A percentile compares a stretch with the other conserved stretches of the same genome.
Evolutionary conservation across 1,140 invertebrate species (phyloP).

Genomic region (Drosophila chauvacae): DNA sequence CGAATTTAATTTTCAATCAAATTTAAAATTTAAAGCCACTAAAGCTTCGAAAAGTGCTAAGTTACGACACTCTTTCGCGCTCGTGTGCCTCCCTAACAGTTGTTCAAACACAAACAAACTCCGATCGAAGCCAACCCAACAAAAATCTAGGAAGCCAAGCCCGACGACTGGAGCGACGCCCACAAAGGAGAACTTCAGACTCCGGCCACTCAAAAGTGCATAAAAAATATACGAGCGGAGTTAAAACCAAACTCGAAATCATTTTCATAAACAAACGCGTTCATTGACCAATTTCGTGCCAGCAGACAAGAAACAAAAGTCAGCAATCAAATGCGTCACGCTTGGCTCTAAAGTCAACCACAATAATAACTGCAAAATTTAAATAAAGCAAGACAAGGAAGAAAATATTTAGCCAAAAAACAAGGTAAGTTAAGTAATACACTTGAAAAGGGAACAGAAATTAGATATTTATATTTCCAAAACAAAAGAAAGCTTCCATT

Average conservation of each 20-base stretch:
- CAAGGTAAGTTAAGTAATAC: slow-evolving; percentile 26
- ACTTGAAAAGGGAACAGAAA: background rate
- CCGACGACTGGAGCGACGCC: slow-evolving; percentile 13
- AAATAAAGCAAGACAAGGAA: slow-evolving; percentile 50
- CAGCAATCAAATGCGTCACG: slow-evolving; percentile 62
- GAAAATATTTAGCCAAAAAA: slow-evolving; percentile 15
- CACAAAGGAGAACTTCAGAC: slow-evolving; percentile 38
- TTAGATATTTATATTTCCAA: background rate
- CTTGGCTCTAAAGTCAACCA: slow-evolving; percentile 46
- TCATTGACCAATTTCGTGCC: slow-evolving; percentile 69
- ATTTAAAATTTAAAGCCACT: slow-evolving; percentile 4
- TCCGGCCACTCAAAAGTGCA: slow-evolving; percentile 28
- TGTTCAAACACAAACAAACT: slow-evolving; percentile 5
- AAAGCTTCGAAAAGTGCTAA: background rate
- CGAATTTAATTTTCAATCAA: background rate
- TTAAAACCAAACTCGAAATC: slow-evolving; percentile 49
- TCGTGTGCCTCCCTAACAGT: slow-evolving; percentile 27
- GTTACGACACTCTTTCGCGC: background rate
- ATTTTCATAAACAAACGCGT: slow-evolving; percentile 65
- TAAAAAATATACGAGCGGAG: slow-evolving; percentile 23
- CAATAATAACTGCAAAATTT: slow-evolving; percentile 54
- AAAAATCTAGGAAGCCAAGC: slow-evolving; percentile 33
- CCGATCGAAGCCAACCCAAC: slow-evolving; percentile 11
- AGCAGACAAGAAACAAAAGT: slow-evolving; percentile 46
- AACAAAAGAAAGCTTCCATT: too few relatives aligned